Percentiles rank a stretch among this genome's conserved stretches.
Evolutionary conservation across 2,797 vertebrate genomes (phyloP).

Genomic region (Alosa sapidissima): DNA sequence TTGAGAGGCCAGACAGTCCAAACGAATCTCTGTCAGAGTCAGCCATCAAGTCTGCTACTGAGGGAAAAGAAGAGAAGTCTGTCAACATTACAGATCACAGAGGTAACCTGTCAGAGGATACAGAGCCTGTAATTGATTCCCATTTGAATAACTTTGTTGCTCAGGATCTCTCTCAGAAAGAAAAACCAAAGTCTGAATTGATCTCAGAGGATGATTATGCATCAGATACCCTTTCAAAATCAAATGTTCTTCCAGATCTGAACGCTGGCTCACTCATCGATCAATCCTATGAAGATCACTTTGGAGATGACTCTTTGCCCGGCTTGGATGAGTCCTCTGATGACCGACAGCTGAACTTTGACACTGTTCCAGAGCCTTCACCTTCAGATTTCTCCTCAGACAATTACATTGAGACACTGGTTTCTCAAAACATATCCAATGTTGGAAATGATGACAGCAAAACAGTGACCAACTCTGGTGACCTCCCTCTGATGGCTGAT

Average conservation of each 20-base stretch:
- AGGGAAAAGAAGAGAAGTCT: constrained; percentile 55
- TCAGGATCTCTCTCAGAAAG: constrained; percentile 52
- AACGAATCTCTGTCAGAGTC: constrained; percentile 42
- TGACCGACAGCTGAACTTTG: constrained; percentile 45
- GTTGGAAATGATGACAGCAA: constrained; percentile 20
- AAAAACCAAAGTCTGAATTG: constrained; percentile 48
- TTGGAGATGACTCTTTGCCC: constrained; percentile 48
- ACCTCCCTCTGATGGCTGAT: constrained; percentile 41
- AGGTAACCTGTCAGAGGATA: constrained; percentile 66
- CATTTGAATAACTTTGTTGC: constrained; percentile 47
- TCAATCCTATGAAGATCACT: constrained; percentile 66
- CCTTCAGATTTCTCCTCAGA: constrained; percentile 53
- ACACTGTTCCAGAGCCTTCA: constrained; percentile 52
- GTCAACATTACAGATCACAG: constrained; percentile 64
- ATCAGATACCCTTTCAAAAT: constrained; percentile 42
- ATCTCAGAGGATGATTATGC: constrained; percentile 52
- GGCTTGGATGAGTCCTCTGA: constrained; percentile 51
- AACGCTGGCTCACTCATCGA: constrained; percentile 50
- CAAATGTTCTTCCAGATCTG: constrained; percentile 49
- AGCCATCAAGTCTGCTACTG: constrained; percentile 34
- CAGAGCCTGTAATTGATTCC: constrained; percentile 57
- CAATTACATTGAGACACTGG: constrained; percentile 43
- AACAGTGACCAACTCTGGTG: constrained; percentile 30
- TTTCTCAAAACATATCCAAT: constrained; percentile 28
- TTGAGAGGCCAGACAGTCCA: constrained; percentile 44